These are phyloP conservation scores for Cnemophilus loriae DNA, from an alignment of 2,113 vertebrate genomes.

Conservation along the genomic window DNA sequence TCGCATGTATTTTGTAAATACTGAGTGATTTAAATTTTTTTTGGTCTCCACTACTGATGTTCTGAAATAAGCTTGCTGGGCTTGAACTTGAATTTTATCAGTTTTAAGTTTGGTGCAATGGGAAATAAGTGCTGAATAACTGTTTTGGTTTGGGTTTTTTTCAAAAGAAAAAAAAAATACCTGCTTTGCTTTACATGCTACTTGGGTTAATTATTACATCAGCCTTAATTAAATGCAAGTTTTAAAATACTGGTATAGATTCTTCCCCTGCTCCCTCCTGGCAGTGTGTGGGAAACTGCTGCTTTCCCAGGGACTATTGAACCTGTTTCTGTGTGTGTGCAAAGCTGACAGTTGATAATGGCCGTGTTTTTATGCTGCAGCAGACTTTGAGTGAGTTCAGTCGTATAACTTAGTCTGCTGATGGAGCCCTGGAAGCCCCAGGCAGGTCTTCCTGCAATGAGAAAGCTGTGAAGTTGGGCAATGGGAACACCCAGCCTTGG, in stretches of 20 bases:
- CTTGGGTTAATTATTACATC: background rate
- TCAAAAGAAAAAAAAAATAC: background rate
- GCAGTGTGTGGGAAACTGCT: background rate
- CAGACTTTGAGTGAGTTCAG: rapidly evolving
- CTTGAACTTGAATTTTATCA: background rate
- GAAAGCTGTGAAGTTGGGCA: background rate
- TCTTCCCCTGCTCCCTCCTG: background rate
- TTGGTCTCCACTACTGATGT: too few species aligned
- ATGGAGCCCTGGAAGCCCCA: background rate
- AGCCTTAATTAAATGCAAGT: background rate
- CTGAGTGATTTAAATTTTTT: rapidly evolving
- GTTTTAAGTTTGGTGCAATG: background rate
- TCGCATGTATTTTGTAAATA: rapidly evolving
- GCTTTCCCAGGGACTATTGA: background rate
- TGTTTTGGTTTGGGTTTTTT: background rate
- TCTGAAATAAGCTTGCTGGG: background rate
- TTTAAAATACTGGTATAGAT: background rate
- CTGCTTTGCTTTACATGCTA: background rate
- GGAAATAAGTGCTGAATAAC: background rate
- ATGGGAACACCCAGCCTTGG: background rate
- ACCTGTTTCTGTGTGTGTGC: rapidly evolving
- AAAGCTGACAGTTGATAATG: rapidly evolving
- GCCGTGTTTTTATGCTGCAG: background rate
- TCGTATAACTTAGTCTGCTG: background rate
- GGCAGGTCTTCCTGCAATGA: background rate